These are phyloP conservation scores for Notospermus geniculatus DNA, from an alignment of 1,140 invertebrate genomes.

Conservation along the genomic window DNA sequence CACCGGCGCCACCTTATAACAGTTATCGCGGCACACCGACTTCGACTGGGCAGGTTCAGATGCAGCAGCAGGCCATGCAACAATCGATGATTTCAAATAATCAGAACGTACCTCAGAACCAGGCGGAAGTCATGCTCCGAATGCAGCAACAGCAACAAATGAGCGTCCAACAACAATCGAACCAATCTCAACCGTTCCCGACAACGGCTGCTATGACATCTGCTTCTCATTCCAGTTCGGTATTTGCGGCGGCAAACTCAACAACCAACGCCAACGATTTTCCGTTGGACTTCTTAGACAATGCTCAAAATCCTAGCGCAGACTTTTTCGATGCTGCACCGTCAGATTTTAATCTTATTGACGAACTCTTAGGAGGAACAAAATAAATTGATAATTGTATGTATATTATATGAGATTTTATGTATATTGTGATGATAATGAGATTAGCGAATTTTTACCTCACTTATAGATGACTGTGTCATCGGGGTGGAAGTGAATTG, in stretches of 20 bases:
- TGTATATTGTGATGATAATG: too few relatives aligned
- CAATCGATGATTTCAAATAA: constrained; percentile 12
- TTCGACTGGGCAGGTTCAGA: background rate
- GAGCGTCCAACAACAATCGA: background rate
- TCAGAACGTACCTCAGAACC: background rate
- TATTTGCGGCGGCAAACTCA: background rate
- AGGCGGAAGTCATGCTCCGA: background rate
- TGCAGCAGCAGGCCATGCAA: constrained; percentile 12
- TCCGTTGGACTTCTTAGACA: constrained; percentile 12
- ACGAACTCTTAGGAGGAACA: constrained; percentile 15
- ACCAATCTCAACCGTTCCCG: background rate
- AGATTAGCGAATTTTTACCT: too few relatives aligned
- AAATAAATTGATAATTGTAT: constrained; percentile 9
- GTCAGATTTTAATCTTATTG: constrained; percentile 20
- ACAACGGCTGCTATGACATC: background rate
- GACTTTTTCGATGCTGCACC: constrained; percentile 12
- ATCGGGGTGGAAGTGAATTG: too few relatives aligned
- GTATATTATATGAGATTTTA: too few relatives aligned
- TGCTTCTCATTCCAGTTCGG: background rate
- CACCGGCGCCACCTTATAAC: constrained; percentile 3
- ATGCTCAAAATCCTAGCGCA: background rate
- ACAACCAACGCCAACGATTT: constrained; percentile 3
- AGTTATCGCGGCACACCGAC: background rate
- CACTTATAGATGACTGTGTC: too few relatives aligned
- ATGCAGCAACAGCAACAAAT: constrained; percentile 17